Evolutionary conservation across 2,888 invertebrate genomes (phyloP).

Genomic region (Brenthis ino): DNA sequence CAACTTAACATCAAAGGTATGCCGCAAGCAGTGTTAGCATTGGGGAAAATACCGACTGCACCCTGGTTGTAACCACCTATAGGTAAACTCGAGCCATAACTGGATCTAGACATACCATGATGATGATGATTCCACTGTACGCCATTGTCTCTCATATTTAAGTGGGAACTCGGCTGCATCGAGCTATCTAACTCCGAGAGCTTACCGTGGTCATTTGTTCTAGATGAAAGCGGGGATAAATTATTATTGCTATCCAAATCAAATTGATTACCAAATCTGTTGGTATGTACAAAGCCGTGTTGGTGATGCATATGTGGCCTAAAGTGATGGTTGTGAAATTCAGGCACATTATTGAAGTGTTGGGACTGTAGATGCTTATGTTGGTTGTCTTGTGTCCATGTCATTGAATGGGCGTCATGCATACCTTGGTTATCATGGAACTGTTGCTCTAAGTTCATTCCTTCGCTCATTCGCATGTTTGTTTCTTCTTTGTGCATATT

Average conservation of each 20-base stretch:
- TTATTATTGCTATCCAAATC: conserved; percentile 21
- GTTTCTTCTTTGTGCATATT: conserved; percentile 15
- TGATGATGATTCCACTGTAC: conserved; percentile 56
- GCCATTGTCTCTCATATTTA: conserved; percentile 55
- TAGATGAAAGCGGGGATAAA: conserved; percentile 19
- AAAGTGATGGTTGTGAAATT: conserved; percentile 20
- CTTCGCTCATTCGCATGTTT: conserved; percentile 26
- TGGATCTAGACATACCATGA: conserved; percentile 50
- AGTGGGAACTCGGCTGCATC: conserved; percentile 48
- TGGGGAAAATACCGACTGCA: conserved; percentile 68
- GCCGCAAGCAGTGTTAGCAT: conserved; percentile 66
- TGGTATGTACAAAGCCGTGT: conserved; percentile 19
- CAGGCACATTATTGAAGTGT: conserved; percentile 17
- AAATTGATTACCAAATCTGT: conserved; percentile 24
- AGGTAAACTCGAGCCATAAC: conserved; percentile 50
- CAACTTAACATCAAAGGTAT: conserved; percentile 73
- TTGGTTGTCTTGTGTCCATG: conserved; percentile 29
- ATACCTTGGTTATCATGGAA: conserved; percentile 16
- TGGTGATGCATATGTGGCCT: conserved; percentile 12
- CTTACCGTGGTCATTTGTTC: conserved; percentile 44
- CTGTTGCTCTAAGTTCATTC: conserved; percentile 14
- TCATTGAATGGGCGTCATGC: conserved; percentile 22
- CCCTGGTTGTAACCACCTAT: conserved; percentile 38
- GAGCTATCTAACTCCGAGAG: conserved; percentile 51
- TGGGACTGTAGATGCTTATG: conserved; percentile 4